These are phyloP conservation scores for Miniopterus natalensis DNA, from an alignment of 2,113 vertebrate species.

Conservation along the genomic window DNA sequence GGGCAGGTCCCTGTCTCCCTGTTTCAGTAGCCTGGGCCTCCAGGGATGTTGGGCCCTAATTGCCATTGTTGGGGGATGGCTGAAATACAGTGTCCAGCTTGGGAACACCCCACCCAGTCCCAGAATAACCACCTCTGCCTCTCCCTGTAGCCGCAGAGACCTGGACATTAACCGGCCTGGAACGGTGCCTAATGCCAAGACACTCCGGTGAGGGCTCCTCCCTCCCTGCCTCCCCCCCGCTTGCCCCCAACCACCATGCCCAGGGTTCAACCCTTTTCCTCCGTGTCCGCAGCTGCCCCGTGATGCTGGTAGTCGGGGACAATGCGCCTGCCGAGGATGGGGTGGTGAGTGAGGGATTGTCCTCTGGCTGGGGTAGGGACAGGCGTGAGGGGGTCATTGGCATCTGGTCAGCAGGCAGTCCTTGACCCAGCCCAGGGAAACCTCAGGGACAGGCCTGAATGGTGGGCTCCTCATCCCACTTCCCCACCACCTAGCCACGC, in stretches of 20 bases:
- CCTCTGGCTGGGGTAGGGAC: not conserved
- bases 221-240: fast-evolving
- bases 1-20: not conserved
- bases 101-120: not conserved
- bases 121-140: not conserved
- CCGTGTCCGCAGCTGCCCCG: conserved; percentile 92
- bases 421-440: not conserved
- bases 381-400: not conserved
- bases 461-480: not conserved
- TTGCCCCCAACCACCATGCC: fast-evolving
- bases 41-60: fast-evolving
- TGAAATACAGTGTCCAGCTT: not conserved
- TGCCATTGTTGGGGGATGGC: not conserved
- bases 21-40: not conserved
- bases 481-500: too few species aligned
- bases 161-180: conserved; percentile 97
- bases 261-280: conserved; percentile 42
- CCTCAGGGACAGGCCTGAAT: not conserved
- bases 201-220: conserved; percentile 90
- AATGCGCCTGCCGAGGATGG: conserved; percentile 96
- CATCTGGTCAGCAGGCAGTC: not conserved
- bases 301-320: conserved; percentile 98
- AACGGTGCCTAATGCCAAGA: conserved; percentile 95
- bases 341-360: conserved; percentile 91
- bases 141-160: conserved; percentile 92